Conservation (phyloP, 2,888 invertebrate genomes). For the Tinea semifulvella region DNA sequence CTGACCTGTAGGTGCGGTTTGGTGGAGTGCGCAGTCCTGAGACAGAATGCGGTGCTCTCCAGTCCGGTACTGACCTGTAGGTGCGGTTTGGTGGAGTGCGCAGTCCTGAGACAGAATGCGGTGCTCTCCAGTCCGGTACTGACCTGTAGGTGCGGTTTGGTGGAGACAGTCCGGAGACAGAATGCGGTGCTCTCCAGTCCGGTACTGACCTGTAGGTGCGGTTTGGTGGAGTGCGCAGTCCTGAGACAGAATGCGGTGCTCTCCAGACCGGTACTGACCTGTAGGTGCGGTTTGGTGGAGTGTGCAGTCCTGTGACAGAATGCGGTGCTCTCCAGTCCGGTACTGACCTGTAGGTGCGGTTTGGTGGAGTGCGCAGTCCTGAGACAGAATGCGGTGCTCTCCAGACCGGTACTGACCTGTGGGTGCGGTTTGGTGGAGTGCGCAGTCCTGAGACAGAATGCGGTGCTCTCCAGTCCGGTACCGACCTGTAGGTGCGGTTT, state of each 20-base stretch:
- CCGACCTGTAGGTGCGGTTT: constrained; percentile 82
- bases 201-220: constrained; percentile 57
- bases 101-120: constrained; percentile 83
- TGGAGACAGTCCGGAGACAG: constrained; percentile 75
- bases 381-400: constrained; percentile 87
- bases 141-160: constrained; percentile 81
- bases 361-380: constrained; percentile 69
- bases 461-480: constrained; percentile 82
- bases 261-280: constrained; percentile 79
- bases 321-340: constrained; percentile 82
- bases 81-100: constrained; percentile 54
- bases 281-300: constrained; percentile 76
- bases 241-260: constrained; percentile 87
- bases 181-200: constrained; percentile 86
- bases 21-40: constrained; percentile 70
- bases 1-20: constrained; percentile 71
- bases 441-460: constrained; percentile 82
- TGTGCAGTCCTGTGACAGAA: constrained; percentile 82
- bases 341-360: constrained; percentile 72
- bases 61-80: constrained; percentile 79
- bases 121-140: constrained; percentile 82
- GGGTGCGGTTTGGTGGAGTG: constrained; percentile 54
- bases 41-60: constrained; percentile 87
- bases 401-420: constrained; percentile 81
- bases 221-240: constrained; percentile 67